These are phyloP conservation scores for Crypturellus tataupa DNA, from an alignment of 2,797 vertebrate species.

Conservation along the genomic window DNA sequence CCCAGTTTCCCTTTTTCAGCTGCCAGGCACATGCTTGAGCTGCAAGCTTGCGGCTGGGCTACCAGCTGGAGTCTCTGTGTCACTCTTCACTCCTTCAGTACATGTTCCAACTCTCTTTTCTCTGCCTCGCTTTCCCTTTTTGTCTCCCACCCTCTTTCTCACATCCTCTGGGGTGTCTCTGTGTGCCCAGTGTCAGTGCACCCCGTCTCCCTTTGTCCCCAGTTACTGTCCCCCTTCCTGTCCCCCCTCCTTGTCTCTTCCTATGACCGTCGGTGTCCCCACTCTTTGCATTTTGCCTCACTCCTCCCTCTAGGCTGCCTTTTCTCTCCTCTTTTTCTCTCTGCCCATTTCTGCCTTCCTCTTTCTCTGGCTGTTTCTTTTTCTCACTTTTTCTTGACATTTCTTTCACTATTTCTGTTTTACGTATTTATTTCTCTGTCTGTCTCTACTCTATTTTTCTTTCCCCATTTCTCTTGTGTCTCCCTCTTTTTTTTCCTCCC, in stretches of 20 bases:
- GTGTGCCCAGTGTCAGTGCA: neutral
- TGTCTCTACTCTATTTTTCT: neutral
- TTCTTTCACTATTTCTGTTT: neutral
- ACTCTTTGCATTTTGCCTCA: neutral
- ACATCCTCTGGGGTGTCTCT: neutral
- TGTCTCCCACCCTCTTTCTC: neutral
- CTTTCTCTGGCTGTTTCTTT: neutral
- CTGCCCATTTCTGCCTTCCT: neutral
- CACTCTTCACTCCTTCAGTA: neutral
- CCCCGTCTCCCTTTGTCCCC: neutral
- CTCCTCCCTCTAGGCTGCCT: neutral
- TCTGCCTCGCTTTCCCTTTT: neutral
- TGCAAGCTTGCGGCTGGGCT: neutral
- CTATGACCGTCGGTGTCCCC: neutral
- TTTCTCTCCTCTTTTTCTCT: neutral
- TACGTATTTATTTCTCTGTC: neutral
- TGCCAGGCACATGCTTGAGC: neutral
- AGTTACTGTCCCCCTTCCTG: neutral
- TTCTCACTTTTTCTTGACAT: neutral
- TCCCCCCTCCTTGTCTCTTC: neutral
- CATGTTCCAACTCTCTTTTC: neutral
- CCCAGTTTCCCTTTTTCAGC: too few species aligned
- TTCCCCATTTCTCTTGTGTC: neutral
- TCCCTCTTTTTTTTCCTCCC: neutral
- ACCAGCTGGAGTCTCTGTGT: neutral